A percentile compares a stretch with the other conserved stretches of the same genome.
phyloP scores from a whole-genome alignment of 2,797 vertebrate genomes.

The Molossus molossus region DNA sequence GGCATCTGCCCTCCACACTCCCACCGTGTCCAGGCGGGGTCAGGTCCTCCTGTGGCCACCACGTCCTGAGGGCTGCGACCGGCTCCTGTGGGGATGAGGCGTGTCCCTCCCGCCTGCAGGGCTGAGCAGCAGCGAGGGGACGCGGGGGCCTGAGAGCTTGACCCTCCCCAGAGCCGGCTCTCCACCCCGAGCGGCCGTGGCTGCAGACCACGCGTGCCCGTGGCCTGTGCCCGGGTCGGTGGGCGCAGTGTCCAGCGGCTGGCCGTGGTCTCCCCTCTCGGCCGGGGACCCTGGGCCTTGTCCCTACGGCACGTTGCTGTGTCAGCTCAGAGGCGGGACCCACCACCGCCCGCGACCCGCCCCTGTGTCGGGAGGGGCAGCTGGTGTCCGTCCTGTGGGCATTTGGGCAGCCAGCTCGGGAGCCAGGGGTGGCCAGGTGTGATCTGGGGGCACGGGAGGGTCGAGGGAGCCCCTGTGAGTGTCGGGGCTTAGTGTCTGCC shows the following conservation, averaged over 20 bases:
- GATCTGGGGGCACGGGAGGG: no score
- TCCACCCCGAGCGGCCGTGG: fast-evolving
- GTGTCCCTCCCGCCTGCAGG: neutral
- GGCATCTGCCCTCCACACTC: constrained; percentile 81
- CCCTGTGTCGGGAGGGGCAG: neutral
- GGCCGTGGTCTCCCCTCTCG: neutral
- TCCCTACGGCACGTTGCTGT: neutral
- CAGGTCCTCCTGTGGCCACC: neutral
- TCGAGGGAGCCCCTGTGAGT: neutral
- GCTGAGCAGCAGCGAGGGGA: neutral
- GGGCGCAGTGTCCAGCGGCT: fast-evolving
- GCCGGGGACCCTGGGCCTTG: fast-evolving
- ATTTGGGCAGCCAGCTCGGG: no score
- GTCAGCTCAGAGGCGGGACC: neutral
- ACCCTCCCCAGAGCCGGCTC: neutral
- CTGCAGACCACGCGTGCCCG: fast-evolving
- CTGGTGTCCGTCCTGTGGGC: fast-evolving
- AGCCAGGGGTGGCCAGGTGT: no score
- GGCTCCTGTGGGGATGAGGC: neutral
- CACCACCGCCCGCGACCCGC: neutral
- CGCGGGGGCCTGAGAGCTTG: no score
- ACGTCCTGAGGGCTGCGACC: neutral
- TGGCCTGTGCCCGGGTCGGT: fast-evolving
- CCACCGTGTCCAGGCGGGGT: constrained; percentile 62
- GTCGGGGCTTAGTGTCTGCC: fast-evolving